phyloP scores from a whole-genome alignment of 2,797 vertebrate genomes.

The Scolopax rusticola region DNA sequence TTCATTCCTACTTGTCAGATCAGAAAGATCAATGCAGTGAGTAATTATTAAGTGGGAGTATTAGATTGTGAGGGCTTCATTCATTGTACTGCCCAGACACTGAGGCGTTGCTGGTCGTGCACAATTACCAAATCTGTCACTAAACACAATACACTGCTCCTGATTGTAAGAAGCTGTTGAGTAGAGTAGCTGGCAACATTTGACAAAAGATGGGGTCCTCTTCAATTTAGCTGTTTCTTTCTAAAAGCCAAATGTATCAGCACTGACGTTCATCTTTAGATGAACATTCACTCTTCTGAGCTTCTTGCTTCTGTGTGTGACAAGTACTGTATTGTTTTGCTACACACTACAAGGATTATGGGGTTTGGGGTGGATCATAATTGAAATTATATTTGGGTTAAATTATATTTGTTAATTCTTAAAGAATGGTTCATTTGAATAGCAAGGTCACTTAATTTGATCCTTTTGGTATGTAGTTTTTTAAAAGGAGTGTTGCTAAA shows the following conservation, averaged over 20 bases:
- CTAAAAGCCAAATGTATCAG: not conserved
- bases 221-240: not conserved
- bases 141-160: not conserved
- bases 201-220: not conserved
- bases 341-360: not conserved
- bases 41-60: conserved; percentile 33
- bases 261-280: not conserved
- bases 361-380: not conserved
- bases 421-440: not conserved
- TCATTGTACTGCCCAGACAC: not conserved
- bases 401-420: not conserved
- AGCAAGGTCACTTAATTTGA: not conserved
- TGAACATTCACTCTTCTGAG: not conserved
- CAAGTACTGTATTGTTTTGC: not conserved
- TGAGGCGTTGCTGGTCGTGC: not conserved
- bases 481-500: not conserved
- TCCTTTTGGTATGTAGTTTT: not conserved
- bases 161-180: not conserved
- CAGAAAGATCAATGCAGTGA: conserved; percentile 14
- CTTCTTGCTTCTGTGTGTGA: not conserved
- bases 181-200: not conserved
- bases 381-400: not conserved
- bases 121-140: conserved; percentile 8
- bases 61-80: conserved; percentile 4
- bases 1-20: not conserved